A percentile compares a stretch with the other conserved stretches of the same genome.
These are phyloP conservation scores for Heliconius charithonia DNA, from an alignment of 2,888 invertebrate genomes.

Conservation along the genomic window DNA sequence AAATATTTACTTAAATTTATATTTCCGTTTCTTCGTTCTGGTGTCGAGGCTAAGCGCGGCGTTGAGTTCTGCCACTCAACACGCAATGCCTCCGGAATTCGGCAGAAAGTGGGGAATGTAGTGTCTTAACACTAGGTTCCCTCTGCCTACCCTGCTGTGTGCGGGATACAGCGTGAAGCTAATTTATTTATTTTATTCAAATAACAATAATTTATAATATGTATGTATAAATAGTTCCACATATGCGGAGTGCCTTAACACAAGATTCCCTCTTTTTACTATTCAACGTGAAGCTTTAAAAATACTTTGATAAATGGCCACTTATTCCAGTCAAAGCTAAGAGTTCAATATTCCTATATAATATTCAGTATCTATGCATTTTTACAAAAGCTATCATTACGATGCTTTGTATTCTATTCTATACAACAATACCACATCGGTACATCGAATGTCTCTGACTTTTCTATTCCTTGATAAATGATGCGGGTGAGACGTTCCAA, in stretches of 20 bases:
- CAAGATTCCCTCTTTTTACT: no score
- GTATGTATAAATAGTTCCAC: background rate
- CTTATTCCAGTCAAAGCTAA: background rate
- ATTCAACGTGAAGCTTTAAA: background rate
- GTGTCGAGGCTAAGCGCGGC: no score
- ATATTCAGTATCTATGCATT: slow-evolving; percentile 27
- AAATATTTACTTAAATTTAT: no score
- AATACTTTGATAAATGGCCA: background rate
- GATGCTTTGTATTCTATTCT: slow-evolving; percentile 28
- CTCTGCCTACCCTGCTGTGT: no score
- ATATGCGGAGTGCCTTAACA: background rate
- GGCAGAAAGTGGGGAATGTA: no score
- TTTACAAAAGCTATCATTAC: slow-evolving; percentile 36
- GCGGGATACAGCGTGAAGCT: no score
- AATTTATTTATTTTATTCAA: no score
- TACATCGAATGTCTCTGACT: slow-evolving; percentile 13
- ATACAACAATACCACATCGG: slow-evolving; percentile 17
- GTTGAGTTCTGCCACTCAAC: no score
- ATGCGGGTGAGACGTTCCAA: slow-evolving; percentile 12
- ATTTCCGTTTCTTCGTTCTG: no score
- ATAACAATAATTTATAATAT: background rate
- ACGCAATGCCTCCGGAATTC: no score
- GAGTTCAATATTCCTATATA: background rate
- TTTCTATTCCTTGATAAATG: slow-evolving; percentile 39
- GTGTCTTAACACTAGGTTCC: no score